phyloP scores from a whole-genome alignment of 2,888 invertebrate species.

The Zygaena filipendulae region DNA sequence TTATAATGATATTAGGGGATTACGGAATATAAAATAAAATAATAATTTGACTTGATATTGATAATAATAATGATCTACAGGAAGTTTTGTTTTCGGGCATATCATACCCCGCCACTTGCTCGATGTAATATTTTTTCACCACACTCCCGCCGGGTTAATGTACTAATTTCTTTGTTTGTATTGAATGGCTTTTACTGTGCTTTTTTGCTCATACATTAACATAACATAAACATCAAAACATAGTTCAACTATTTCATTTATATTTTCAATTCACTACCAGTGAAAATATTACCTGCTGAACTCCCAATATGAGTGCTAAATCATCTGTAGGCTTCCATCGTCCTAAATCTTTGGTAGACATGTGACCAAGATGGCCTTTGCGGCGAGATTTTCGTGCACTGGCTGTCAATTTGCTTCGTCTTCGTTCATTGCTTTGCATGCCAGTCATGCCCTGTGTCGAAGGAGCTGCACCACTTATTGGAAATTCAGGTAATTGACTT shows the following conservation, averaged over 20 bases:
- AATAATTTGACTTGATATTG: conserved; percentile 8
- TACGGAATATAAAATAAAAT: neutral
- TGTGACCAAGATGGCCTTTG: conserved; percentile 73
- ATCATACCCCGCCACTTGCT: too few relatives aligned
- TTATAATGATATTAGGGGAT: too few relatives aligned
- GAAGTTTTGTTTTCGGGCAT: too few relatives aligned
- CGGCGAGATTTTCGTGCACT: conserved; percentile 64
- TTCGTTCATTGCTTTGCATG: conserved; percentile 33
- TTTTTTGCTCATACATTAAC: neutral
- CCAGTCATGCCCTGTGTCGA: conserved; percentile 28
- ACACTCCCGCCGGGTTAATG: too few relatives aligned
- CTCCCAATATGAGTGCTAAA: conserved; percentile 90
- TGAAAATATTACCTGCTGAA: conserved; percentile 90
- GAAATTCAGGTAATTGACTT: conserved; percentile 61
- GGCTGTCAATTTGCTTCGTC: conserved; percentile 47
- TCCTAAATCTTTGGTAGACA: conserved; percentile 86
- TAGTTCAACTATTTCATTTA: too few relatives aligned
- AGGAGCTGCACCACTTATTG: conserved; percentile 24
- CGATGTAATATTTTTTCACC: too few relatives aligned
- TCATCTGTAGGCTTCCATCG: conserved; percentile 99
- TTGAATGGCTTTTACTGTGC: too few relatives aligned
- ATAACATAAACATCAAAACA: neutral
- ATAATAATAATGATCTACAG: neutral
- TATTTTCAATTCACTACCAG: too few relatives aligned
- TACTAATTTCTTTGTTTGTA: too few relatives aligned